A percentile compares a stretch with the other conserved stretches of the same genome.
Conservation (phyloP, 2,888 invertebrate genomes). For the Hydrotaea cyrtoneurina region DNA sequence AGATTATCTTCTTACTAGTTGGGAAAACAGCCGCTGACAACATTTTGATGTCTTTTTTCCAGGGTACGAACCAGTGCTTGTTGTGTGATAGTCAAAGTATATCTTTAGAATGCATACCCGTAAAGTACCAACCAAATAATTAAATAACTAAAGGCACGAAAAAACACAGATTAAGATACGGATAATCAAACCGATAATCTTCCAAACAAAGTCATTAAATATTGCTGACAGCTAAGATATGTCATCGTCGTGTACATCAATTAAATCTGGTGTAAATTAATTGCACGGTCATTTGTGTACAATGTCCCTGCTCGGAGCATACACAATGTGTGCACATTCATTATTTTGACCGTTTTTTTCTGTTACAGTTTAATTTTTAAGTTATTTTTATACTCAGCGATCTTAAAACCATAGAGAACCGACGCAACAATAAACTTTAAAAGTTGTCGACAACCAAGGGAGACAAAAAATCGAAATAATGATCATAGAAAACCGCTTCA, state of each 20-base stretch:
- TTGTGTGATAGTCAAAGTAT: too few species aligned
- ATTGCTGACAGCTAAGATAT: conserved; percentile 29
- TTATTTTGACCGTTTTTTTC: background rate
- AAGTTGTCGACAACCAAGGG: too few species aligned
- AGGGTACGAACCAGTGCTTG: too few species aligned
- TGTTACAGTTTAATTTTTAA: background rate
- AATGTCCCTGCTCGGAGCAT: background rate
- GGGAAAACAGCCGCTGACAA: too few species aligned
- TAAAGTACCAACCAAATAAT: too few species aligned
- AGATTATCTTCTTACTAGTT: too few species aligned
- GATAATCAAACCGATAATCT: too few species aligned
- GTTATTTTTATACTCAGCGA: background rate
- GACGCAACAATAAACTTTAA: background rate
- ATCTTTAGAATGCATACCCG: too few species aligned
- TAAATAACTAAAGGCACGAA: too few species aligned
- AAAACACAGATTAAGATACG: too few species aligned
- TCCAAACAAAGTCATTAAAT: conserved; percentile 3
- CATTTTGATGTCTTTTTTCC: too few species aligned
- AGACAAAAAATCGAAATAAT: background rate
- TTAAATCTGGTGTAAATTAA: conserved; percentile 32
- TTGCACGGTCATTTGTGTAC: background rate
- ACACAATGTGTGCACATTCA: background rate
- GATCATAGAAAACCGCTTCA: conserved; percentile 2
- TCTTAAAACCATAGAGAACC: background rate
- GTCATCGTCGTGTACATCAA: conserved; percentile 43